Conservation (phyloP, 2,113 vertebrate genomes). For the Pollimyrus isidori region DNA sequence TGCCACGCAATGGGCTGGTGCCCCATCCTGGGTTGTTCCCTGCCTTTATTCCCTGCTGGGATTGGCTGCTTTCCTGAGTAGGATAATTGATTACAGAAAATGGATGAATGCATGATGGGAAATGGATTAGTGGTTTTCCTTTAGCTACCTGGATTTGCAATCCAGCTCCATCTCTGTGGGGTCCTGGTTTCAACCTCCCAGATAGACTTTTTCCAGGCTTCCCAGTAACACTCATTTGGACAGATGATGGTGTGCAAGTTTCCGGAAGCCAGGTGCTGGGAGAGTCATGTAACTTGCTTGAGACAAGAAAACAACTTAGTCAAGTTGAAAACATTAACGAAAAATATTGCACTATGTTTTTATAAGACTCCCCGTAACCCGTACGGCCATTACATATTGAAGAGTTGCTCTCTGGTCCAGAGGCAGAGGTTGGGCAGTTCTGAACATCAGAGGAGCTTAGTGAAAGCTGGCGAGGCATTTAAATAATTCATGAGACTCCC, state of each 20-base stretch:
- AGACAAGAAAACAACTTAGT: not conserved
- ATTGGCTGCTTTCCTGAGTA: not conserved
- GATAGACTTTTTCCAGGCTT: not conserved
- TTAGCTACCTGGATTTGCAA: not conserved
- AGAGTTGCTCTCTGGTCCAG: not conserved
- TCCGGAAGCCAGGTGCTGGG: not conserved
- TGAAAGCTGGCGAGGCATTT: not conserved
- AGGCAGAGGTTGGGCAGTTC: not conserved
- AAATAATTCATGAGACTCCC: not conserved
- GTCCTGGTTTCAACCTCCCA: not conserved
- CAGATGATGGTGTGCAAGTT: not conserved
- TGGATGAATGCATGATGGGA: not conserved
- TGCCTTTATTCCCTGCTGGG: not conserved
- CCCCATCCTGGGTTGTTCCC: not conserved
- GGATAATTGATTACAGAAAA: not conserved
- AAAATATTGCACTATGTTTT: not conserved
- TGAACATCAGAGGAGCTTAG: conserved; percentile 9
- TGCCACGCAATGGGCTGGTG: not conserved
- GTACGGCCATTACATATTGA: not conserved
- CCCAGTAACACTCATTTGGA: not conserved
- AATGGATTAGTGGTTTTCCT: not conserved
- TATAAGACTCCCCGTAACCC: not conserved
- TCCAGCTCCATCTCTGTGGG: not conserved
- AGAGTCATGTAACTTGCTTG: not conserved
- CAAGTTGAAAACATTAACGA: not conserved